Evolutionary conservation across 2,888 invertebrate species (phyloP).

Genomic region (Drosophila putrida): DNA sequence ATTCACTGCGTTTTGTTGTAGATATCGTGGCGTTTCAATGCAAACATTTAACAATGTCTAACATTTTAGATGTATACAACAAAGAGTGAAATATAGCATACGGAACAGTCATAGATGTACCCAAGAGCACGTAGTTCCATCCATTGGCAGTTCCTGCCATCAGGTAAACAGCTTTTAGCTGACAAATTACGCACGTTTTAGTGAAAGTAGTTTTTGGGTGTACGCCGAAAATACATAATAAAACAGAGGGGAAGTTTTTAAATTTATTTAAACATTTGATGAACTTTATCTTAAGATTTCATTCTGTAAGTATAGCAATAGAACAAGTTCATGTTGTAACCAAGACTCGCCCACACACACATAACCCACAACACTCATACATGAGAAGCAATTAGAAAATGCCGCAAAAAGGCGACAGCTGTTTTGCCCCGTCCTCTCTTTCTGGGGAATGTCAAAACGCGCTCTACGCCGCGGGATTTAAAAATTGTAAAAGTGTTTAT

Average conservation of each 20-base stretch:
- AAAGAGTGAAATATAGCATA: not conserved
- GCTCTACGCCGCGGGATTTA: slow-evolving; percentile 33
- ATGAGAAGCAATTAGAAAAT: slow-evolving; percentile 49
- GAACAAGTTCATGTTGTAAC: slow-evolving; percentile 41
- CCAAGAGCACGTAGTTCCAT: no score
- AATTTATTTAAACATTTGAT: no score
- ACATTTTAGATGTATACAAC: slow-evolving; percentile 20
- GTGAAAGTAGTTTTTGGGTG: no score
- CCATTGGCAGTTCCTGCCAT: no score
- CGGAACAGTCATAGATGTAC: no score
- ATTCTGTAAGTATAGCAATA: slow-evolving; percentile 2
- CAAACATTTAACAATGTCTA: slow-evolving; percentile 43
- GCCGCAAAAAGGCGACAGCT: slow-evolving; percentile 30
- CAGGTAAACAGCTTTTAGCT: no score
- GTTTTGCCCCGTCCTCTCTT: not conserved
- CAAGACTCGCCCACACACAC: slow-evolving; percentile 12
- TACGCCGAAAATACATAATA: no score
- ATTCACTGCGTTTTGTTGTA: slow-evolving; percentile 25
- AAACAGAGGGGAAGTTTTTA: no score
- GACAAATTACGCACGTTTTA: no score
- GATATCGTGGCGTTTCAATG: slow-evolving; percentile 33
- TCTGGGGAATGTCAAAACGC: not conserved
- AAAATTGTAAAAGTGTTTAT: slow-evolving; percentile 37
- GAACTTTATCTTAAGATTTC: no score
- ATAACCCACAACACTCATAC: slow-evolving; percentile 6